Evolutionary conservation across 1,140 invertebrate species (phyloP).

Genomic region (Tenebrio molitor): DNA sequence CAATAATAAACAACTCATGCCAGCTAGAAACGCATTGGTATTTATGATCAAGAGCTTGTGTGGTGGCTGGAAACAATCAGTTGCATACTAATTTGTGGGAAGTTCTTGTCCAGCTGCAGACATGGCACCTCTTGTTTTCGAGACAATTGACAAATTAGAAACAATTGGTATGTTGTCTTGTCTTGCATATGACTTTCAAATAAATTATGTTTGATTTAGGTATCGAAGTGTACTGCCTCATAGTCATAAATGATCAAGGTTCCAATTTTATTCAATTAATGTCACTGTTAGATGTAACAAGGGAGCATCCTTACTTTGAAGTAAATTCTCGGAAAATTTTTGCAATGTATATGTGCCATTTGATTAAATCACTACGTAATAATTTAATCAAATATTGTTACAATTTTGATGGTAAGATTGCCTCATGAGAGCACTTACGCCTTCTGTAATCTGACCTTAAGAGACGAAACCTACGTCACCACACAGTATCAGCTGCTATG

Average conservation of each 20-base stretch:
- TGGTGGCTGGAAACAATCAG: background rate
- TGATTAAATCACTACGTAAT: background rate
- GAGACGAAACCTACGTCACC: background rate
- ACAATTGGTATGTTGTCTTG: background rate
- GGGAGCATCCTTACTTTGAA: background rate
- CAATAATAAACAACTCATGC: background rate
- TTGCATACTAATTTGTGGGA: background rate
- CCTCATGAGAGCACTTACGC: background rate
- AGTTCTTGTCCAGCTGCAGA: background rate
- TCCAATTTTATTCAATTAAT: background rate
- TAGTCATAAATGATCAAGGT: background rate
- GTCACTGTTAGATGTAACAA: background rate
- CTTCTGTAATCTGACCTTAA: background rate
- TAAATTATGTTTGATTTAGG: background rate
- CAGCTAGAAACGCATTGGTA: background rate
- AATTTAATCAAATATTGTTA: background rate
- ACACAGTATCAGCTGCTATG: background rate
- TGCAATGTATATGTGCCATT: background rate
- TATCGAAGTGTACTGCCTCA: background rate
- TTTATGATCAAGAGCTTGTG: background rate
- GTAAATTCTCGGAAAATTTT: background rate
- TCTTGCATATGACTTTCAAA: background rate
- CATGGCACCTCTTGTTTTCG: background rate
- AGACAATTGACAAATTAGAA: background rate
- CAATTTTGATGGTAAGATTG: background rate